Evolutionary conservation across 2,113 vertebrate species (phyloP), one percentile per base, ranked within the genome.

Genomic region (Salvator merianae): DNA sequence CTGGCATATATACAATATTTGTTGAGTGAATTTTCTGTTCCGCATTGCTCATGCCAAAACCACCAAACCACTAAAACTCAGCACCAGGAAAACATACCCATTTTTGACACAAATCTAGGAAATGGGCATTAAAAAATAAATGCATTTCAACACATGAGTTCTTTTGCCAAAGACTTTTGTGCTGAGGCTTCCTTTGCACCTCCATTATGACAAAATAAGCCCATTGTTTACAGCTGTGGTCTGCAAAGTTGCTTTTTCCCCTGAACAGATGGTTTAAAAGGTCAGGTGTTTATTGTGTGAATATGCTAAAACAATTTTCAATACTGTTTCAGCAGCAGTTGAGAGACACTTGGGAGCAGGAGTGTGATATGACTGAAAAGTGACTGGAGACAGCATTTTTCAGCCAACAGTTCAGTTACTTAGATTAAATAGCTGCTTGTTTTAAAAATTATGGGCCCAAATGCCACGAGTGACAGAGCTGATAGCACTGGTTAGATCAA

Each of bases 391-490:
- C 86, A 89, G 66, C 34, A 0, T 40, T 86, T 76, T 66, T 81
- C 78, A 75, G 47, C 40, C 72, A 75, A 34, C 70, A n/a, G 20
- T 26, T 76, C 16, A 32, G 59, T 47, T 81, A 68, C 50, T 80
- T 80, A 84, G 30, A 24, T 81, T 62, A 85, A 74, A 55, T 14
- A 66, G 47, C 32, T 66, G 18, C 22, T 81, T 68, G 63, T 34
- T n/a, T 32, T 53, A 75, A 75, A 80, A 85, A 75, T 68, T 86
- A 86, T 53, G 36, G n/a, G 10, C 79, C 71, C 43, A 87, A 90
- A 78, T 43, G 72, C 26, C 68, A 72, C 14, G 55, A 63, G 79
- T 55, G 32, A 74, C 50, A 69, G 73, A 40, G 50, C 14, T 43
- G 65, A 70, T 75, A 18, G 47, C n/a, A 62, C 8, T 3, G 8